A percentile compares a stretch with the other conserved stretches of the same genome.
Conservation (phyloP, 2,888 invertebrate species). For the Glyphotaelius pellucidus region DNA sequence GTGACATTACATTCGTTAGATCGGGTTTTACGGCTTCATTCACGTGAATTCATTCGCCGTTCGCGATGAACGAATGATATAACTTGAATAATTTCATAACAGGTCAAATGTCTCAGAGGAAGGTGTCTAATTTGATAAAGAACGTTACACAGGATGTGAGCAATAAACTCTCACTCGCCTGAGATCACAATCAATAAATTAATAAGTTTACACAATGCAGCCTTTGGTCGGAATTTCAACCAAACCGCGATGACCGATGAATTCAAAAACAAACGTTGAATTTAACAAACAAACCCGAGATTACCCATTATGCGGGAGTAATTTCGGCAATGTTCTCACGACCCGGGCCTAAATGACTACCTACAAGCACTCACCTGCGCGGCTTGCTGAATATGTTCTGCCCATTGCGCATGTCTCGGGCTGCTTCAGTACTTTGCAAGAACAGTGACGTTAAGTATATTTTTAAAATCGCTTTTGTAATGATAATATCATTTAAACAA, state of each 20-base stretch:
- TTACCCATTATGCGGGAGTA: slow-evolving; percentile 16
- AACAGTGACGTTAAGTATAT: not conserved
- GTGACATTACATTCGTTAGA: not conserved
- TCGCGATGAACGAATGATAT: not conserved
- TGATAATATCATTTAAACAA: not conserved
- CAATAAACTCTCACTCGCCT: not conserved
- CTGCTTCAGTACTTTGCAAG: not conserved
- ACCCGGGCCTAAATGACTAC: not conserved
- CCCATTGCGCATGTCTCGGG: slow-evolving; percentile 23
- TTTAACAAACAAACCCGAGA: slow-evolving; percentile 5
- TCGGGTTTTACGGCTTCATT: not conserved
- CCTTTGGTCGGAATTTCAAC: not conserved
- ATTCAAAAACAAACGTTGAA: not conserved
- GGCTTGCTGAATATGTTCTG: slow-evolving; percentile 11
- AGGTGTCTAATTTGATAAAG: not conserved
- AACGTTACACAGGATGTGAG: slow-evolving; percentile 5
- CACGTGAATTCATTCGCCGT: not conserved
- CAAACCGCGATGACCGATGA: not conserved
- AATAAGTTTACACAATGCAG: not conserved
- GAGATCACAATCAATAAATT: slow-evolving; percentile 18
- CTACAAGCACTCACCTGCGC: slow-evolving; percentile 32
- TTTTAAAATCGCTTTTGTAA: not conserved
- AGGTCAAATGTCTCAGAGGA: not conserved
- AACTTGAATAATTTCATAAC: not conserved
- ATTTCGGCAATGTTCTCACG: slow-evolving; percentile 32